Base-by-base conservation (phyloP, 2,888 invertebrate species). In the Leuctra nigra region DNA sequence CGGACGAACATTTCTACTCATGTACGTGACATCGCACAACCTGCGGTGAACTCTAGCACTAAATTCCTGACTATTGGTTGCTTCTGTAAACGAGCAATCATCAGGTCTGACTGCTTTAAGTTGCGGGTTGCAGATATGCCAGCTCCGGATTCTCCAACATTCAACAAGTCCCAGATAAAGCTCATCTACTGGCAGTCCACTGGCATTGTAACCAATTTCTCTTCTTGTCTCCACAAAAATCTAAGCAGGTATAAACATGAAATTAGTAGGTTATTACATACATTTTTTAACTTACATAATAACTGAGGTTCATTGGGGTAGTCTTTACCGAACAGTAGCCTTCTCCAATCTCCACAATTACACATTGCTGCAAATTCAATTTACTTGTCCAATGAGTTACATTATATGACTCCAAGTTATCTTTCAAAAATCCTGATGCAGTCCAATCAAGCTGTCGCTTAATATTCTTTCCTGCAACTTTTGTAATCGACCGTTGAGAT, bases 141-240 rank as follows among this genome's bases (percentile, higher is more conserved):
- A 75, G 39, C 67, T 66, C 39, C 68, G 67, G 55, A 75, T 63
- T 0, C 69, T 71, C 1, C 64, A 63, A 47, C 69, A 68, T 41
- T 72, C 69, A 57, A 75, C 75, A 7, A 73, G 64, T 1, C 75
- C 75, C 9, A 75, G 61, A 59, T 74, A 76, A 61, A 72, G 72
- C 62, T 73, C 72, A 41, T 64, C 64, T 53, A 16, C 4, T 7
- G 47, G n/a, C 25, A 14, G 16, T n/a, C 25, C 25, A 25, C 25
- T 47, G 47, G 13, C 16, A 16, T 13, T 47, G 47, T 25, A 47
- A 16, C 16, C 24, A 16, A 14, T 23, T 41, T 16, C 29, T 13
- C 54, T n/a, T 22, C 46, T 24, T 23, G 23, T 25, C 23, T 57
- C 33, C 36, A 57, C 36, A 25, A 48, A 53, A 50, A 39, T 18